phyloP scores from a whole-genome alignment of 2,888 invertebrate genomes.

The Podabrus alpinus region DNA sequence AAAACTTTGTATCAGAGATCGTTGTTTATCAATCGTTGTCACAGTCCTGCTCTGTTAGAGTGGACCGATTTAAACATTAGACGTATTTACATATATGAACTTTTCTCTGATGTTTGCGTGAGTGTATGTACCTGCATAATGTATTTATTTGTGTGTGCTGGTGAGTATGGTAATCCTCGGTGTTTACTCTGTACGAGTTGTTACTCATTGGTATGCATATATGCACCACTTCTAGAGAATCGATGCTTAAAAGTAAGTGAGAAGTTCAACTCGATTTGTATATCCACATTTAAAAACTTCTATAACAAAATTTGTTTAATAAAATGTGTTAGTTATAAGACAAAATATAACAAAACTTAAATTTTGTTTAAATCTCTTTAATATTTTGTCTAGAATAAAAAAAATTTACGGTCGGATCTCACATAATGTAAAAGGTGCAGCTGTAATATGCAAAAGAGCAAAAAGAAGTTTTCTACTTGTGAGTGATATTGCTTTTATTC shows the following conservation, averaged over 20 bases:
- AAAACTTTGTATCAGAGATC: slow-evolving; percentile 21
- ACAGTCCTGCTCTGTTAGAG: slow-evolving; percentile 30
- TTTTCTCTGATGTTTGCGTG: slow-evolving; percentile 31
- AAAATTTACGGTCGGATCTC: background rate
- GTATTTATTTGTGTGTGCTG: slow-evolving; percentile 42
- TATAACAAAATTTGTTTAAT: slow-evolving; percentile 14
- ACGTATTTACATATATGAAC: slow-evolving; percentile 31
- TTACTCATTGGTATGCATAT: slow-evolving; percentile 43
- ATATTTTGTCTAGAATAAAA: background rate
- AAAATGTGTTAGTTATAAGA: slow-evolving; percentile 1
- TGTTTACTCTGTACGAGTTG: slow-evolving; percentile 43
- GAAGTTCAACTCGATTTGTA: slow-evolving; percentile 34
- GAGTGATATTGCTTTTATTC: slow-evolving; percentile 10
- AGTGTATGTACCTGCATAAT: slow-evolving; percentile 37
- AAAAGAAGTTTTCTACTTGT: background rate
- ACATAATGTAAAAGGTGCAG: background rate
- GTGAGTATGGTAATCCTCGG: slow-evolving; percentile 42
- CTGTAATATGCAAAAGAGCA: background rate
- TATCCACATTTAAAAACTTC: slow-evolving; percentile 18
- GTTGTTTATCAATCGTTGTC: slow-evolving; percentile 35
- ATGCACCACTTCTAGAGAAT: slow-evolving; percentile 39
- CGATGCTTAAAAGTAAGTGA: slow-evolving; percentile 42
- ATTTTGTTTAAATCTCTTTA: background rate
- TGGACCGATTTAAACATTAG: slow-evolving; percentile 32
- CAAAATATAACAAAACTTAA: background rate